A percentile compares a stretch with the other conserved stretches of the same genome.
Conservation (phyloP, 2,797 vertebrate genomes). For the Pangasius krempfi region DNA sequence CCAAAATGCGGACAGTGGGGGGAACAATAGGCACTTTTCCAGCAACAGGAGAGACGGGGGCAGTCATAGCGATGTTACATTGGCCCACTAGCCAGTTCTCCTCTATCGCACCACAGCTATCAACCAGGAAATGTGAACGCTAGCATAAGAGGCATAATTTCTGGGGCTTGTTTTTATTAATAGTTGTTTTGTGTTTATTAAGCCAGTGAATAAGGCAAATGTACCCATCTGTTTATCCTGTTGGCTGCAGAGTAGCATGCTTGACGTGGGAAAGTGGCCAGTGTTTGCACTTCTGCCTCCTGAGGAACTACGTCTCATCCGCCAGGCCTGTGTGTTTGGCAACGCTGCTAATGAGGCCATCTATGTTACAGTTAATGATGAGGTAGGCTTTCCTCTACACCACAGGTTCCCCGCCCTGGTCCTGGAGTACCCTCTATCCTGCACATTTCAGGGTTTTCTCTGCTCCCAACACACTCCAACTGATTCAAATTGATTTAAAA, state of each 20-base stretch:
- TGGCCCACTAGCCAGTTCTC: neutral
- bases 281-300: conserved; percentile 95
- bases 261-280: conserved; percentile 99
- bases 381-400: conserved; percentile 77
- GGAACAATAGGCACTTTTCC: too few species aligned
- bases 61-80: too few species aligned
- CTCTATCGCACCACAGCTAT: neutral
- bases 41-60: too few species aligned
- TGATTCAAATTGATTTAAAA: neutral
- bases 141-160: neutral
- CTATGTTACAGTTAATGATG: conserved; percentile 91
- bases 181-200: neutral
- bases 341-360: conserved; percentile 93
- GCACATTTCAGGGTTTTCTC: neutral
- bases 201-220: neutral
- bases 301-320: conserved; percentile 89
- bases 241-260: conserved; percentile 80
- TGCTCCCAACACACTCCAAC: neutral
- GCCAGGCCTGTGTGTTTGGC: conserved; percentile 96
- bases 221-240: conserved; percentile 38
- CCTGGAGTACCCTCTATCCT: neutral
- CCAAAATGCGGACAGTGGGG: neutral
- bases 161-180: neutral
- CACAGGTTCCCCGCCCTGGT: too few species aligned
- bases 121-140: neutral